phyloP scores from a whole-genome alignment of 2,888 invertebrate genomes.

The Philereme transversata region DNA sequence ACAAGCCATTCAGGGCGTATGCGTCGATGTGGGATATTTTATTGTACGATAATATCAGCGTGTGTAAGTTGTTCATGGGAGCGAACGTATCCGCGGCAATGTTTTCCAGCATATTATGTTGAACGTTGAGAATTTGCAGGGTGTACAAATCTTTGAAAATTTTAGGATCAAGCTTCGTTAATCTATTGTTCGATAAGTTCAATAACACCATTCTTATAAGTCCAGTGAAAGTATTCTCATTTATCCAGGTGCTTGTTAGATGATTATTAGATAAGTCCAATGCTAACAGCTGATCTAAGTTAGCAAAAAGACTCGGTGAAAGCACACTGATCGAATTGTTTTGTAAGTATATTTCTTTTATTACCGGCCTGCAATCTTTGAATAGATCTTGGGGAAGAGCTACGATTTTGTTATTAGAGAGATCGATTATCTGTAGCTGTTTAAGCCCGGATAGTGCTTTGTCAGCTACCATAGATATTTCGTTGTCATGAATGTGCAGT shows the following conservation, averaged over 20 bases:
- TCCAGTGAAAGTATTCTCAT: constrained; percentile 92
- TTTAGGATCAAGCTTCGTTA: constrained; percentile 91
- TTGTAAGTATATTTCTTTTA: constrained; percentile 95
- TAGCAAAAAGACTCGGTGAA: constrained; percentile 93
- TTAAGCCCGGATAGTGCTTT: constrained; percentile 91
- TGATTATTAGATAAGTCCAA: constrained; percentile 94
- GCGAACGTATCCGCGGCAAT: constrained; percentile 95
- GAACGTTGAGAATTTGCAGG: constrained; percentile 92
- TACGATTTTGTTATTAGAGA: constrained; percentile 95
- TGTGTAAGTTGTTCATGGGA: constrained; percentile 96
- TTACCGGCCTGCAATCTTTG: constrained; percentile 89
- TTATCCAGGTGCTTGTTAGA: constrained; percentile 94
- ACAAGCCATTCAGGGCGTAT: constrained; percentile 93
- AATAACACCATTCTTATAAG: constrained; percentile 94
- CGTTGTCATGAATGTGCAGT: constrained; percentile 93
- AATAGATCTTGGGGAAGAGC: constrained; percentile 94
- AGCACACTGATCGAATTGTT: constrained; percentile 95
- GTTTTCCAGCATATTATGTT: constrained; percentile 92
- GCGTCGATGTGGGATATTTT: constrained; percentile 93
- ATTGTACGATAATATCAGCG: constrained; percentile 93
- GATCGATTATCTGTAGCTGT: constrained; percentile 92
- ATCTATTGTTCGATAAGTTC: constrained; percentile 93
- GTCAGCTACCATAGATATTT: constrained; percentile 94
- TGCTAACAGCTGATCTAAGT: constrained; percentile 91
- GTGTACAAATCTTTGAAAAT: constrained; percentile 94